These are phyloP conservation scores for Acanthornis magna DNA, from an alignment of 2,797 vertebrate species.

Conservation along the genomic window DNA sequence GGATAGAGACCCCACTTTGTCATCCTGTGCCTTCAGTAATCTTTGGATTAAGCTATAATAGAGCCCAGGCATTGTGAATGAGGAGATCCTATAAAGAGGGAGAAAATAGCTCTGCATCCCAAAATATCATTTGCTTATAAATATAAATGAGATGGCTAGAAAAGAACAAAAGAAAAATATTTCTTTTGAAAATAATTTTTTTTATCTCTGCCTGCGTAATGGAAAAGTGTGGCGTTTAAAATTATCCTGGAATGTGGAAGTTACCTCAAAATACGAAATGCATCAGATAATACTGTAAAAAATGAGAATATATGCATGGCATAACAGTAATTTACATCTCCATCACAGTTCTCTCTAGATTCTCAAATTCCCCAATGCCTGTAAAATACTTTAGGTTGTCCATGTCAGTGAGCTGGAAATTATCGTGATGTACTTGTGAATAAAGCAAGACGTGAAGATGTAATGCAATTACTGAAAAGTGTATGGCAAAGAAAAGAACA, in stretches of 20 bases:
- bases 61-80: neutral
- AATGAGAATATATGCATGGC: neutral
- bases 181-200: neutral
- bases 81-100: neutral
- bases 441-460: neutral
- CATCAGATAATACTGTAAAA: neutral
- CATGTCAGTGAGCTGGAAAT: slow-evolving; percentile 17
- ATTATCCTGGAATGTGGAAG: neutral
- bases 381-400: neutral
- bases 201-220: neutral
- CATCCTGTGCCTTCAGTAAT: neutral
- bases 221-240: neutral
- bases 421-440: neutral
- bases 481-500: neutral
- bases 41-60: neutral
- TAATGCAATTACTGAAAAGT: neutral
- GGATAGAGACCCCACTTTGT: neutral
- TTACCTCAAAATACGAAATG: neutral
- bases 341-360: neutral
- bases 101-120: neutral
- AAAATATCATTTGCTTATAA: neutral
- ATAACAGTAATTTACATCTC: slow-evolving; percentile 14
- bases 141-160: neutral
- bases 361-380: neutral
- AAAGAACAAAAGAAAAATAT: neutral